Base-by-base conservation (phyloP, 2,113 vertebrate species). In the Embiotoca jacksoni region DNA sequence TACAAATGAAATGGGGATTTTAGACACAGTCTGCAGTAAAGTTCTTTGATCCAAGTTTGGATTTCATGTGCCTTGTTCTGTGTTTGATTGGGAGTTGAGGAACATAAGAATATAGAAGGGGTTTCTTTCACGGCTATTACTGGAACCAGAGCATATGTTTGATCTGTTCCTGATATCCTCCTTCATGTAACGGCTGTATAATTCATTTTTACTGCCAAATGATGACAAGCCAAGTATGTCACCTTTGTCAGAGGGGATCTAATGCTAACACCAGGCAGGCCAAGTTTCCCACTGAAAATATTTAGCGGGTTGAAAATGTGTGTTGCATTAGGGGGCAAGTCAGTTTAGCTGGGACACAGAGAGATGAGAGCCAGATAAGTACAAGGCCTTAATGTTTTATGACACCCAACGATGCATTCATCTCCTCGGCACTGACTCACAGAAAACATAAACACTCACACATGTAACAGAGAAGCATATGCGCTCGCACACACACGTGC, bases 391-490 rank as follows among this genome's bases (percentile, higher is more conserved):
- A 84, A 91, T 90, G 66, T 86, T 87, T 87, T 59, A 84, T 86
- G 85, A 82, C 85, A 87, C 69, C 86, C 62, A 75, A 72, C 71
- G 82, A 83, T 76, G 70, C 83, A 84, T 89, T 87, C 87, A 88
- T 92, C 80, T 79, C 54, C 66, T 77, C 72, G 61, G 55, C 59
- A 59, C 50, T 81, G 75, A 86, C 64, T 61, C 63, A 80, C 66
- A 58, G 58, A 80, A 66, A 77, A 89, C 36, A 76, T 66, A 88
- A 79, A 88, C 83, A 85, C 47, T 61, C 55, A 53, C 30, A 77
- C 70, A 63, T 33, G 23, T 55, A 75, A 76, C 61, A 71, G 23
- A 10, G 41, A 72, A 80, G 55, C 23, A 66, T 72, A 81, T 70
- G 58, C 9, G 36, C 76, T 47, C 33, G 41, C 30, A 53, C 60